phyloP scores from a whole-genome alignment of 2,797 vertebrate species.

The Tragelaphus oryx region DNA sequence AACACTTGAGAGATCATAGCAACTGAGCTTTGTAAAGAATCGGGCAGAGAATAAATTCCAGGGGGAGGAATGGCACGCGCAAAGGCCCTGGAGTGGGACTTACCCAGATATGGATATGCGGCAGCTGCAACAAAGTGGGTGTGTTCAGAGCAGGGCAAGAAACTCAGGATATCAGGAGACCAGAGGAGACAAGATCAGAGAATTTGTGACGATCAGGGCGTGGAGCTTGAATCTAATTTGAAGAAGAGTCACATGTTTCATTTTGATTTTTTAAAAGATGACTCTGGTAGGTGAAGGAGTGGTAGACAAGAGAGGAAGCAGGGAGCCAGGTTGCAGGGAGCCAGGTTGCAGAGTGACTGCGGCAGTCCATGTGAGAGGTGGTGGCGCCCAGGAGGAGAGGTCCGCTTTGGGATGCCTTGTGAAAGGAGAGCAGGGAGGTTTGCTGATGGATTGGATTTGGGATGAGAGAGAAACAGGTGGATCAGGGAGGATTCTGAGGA shows the following conservation, averaged over 20 bases:
- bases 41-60: background rate
- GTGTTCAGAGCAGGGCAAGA: background rate
- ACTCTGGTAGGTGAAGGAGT: background rate
- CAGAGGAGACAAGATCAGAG: background rate
- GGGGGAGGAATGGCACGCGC: background rate
- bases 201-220: background rate
- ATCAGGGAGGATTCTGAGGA: background rate
- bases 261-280: background rate
- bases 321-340: background rate
- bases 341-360: background rate
- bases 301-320: background rate
- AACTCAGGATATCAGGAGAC: background rate
- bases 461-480: background rate
- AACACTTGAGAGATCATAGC: background rate
- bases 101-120: background rate
- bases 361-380: background rate
- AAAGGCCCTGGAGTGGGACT: background rate
- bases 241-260: background rate
- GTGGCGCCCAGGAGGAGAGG: background rate
- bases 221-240: background rate
- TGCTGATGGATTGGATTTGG: background rate
- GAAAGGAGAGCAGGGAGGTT: background rate
- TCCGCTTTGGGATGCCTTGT: background rate
- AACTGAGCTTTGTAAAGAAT: background rate
- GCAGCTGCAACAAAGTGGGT: background rate